These are phyloP conservation scores for Phyllostomus hastatus DNA, from an alignment of 2,113 vertebrate species.

Conservation along the genomic window DNA sequence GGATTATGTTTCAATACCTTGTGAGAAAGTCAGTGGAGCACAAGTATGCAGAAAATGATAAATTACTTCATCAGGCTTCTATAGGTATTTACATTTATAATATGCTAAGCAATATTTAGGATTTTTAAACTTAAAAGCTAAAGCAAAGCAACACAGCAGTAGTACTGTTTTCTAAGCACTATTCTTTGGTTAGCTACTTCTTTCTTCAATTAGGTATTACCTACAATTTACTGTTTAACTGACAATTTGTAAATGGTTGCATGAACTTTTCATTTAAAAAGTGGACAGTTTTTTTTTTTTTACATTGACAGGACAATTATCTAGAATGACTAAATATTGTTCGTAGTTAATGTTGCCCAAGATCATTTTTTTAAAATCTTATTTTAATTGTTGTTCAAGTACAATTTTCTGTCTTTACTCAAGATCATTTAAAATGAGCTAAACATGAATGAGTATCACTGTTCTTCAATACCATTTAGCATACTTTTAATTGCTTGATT, in stretches of 20 bases:
- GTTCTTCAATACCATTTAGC: conserved; percentile 1
- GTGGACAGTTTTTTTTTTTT: background rate
- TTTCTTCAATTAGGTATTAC: background rate
- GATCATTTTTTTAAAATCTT: background rate
- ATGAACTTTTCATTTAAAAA: conserved; percentile 26
- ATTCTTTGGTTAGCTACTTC: background rate
- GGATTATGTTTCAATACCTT: background rate
- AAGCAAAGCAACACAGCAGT: background rate
- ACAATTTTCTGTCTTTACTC: no score
- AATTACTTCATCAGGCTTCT: background rate
- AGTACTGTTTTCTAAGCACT: background rate
- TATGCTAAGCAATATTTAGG: background rate
- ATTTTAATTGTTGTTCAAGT: no score
- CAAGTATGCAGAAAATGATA: background rate
- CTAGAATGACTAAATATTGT: background rate
- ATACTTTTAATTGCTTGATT: background rate
- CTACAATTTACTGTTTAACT: background rate
- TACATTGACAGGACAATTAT: conserved; percentile 8
- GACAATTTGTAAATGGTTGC: background rate
- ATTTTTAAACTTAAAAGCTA: background rate
- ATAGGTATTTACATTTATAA: background rate
- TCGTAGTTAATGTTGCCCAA: conserved; percentile 6
- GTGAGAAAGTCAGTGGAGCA: background rate
- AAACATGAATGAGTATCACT: background rate
- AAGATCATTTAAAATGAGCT: conserved; percentile 23